Percentiles rank a stretch among this genome's conserved stretches.
These are phyloP conservation scores for Mandrillus leucophaeus DNA, from an alignment of 2,113 vertebrate species.

Conservation along the genomic window DNA sequence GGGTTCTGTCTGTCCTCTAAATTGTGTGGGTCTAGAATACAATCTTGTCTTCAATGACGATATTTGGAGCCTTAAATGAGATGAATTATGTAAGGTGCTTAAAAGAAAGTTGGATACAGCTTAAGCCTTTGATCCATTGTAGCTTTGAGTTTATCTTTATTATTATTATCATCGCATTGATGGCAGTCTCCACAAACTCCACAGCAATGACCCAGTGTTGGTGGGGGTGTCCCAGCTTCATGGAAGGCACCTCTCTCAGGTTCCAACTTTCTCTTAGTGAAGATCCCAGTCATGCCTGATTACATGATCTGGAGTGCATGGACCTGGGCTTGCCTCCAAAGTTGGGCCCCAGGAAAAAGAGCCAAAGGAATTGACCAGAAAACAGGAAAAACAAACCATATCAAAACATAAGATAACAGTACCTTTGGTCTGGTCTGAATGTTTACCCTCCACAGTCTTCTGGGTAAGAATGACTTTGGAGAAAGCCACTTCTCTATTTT, in stretches of 20 bases:
- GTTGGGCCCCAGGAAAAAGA: neutral
- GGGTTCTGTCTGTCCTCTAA: neutral
- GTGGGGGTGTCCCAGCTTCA: fast-evolving
- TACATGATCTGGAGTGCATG: neutral
- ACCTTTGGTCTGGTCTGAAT: neutral
- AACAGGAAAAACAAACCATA: neutral
- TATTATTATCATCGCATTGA: neutral
- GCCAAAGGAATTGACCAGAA: neutral
- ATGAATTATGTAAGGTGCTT: neutral
- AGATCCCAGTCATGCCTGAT: neutral
- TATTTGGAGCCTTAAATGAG: neutral
- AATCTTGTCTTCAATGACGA: neutral
- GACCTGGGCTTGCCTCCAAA: neutral
- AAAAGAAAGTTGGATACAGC: neutral
- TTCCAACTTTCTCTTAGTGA: neutral
- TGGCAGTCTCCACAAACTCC: neutral
- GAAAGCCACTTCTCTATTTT: neutral
- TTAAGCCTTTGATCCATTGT: neutral
- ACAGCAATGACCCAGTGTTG: neutral
- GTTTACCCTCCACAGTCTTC: neutral
- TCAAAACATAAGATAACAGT: neutral
- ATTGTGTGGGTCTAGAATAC: neutral
- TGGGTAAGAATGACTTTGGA: neutral
- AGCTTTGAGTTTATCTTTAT: neutral
- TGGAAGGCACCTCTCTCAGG: neutral